Conservation (phyloP, 2,113 vertebrate genomes). For the Elephantulus edwardii region DNA sequence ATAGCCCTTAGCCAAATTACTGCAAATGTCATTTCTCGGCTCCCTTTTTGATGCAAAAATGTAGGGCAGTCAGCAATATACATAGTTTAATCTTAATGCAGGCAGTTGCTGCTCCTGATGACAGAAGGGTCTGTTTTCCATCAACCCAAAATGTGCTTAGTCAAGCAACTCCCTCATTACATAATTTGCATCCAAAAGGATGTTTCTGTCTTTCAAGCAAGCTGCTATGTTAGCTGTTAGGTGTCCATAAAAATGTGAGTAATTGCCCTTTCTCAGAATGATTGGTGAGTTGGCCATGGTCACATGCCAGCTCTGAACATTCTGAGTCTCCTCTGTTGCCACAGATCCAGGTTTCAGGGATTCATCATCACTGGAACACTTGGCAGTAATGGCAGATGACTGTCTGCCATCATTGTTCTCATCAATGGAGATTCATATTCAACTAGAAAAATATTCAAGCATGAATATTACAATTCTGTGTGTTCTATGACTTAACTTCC, state of each 20-base stretch:
- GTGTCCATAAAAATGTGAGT: conserved; percentile 39
- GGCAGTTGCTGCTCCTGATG: conserved; percentile 28
- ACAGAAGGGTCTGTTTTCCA: conserved; percentile 49
- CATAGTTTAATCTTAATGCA: conserved; percentile 62
- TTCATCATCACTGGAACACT: background rate
- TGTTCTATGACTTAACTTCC: background rate
- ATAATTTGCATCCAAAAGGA: conserved; percentile 27
- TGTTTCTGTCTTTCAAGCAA: conserved; percentile 50
- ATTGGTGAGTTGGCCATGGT: background rate
- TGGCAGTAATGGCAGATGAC: fast-evolving
- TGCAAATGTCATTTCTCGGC: conserved; percentile 55
- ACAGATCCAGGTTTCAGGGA: background rate
- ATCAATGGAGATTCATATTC: background rate
- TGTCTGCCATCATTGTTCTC: background rate
- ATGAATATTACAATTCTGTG: background rate
- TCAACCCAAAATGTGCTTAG: conserved; percentile 69
- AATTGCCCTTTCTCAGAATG: background rate
- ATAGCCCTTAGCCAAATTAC: conserved; percentile 75
- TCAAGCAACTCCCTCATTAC: conserved; percentile 59
- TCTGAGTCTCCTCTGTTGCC: background rate
- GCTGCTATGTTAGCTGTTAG: conserved; percentile 49
- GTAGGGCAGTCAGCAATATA: conserved; percentile 66
- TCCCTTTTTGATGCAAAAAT: conserved; percentile 72
- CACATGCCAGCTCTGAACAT: background rate
- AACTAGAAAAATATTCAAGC: background rate